phyloP scores from a whole-genome alignment of 2,113 vertebrate species.

The Thermophis baileyi region DNA sequence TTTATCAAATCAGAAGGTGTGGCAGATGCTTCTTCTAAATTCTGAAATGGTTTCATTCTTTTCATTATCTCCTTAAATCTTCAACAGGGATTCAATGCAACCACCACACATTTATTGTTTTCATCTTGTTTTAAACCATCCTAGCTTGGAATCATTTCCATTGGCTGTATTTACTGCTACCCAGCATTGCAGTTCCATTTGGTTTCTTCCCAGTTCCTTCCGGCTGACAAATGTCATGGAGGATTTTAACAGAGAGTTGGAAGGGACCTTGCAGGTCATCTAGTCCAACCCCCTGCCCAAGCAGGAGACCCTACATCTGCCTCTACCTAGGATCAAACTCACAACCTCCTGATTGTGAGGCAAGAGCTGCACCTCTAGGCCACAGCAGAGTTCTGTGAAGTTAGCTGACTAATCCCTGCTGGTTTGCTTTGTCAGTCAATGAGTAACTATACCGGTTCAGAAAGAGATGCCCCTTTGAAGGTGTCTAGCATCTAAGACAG shows the following conservation, averaged over 20 bases:
- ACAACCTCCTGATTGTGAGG: too few relatives aligned
- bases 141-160: background rate
- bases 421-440: background rate
- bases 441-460: background rate
- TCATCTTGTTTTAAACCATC: background rate
- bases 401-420: background rate
- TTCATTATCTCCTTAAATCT: background rate
- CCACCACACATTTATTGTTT: too few relatives aligned
- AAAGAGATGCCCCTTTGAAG: background rate
- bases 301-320: too few relatives aligned
- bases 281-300: too few relatives aligned
- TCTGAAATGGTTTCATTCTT: too few relatives aligned
- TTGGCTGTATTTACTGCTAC: background rate
- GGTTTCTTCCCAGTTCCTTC: background rate
- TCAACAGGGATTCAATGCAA: background rate
- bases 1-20: too few relatives aligned
- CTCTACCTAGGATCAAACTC: too few relatives aligned
- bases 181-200: background rate
- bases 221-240: background rate
- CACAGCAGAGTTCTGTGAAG: too few relatives aligned
- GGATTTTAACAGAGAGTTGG: too few relatives aligned
- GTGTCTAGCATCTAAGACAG: background rate
- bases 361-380: too few relatives aligned
- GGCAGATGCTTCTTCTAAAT: too few relatives aligned
- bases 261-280: too few relatives aligned